These are phyloP conservation scores for Willisornis vidua DNA, from an alignment of 2,113 vertebrate genomes.

Conservation along the genomic window DNA sequence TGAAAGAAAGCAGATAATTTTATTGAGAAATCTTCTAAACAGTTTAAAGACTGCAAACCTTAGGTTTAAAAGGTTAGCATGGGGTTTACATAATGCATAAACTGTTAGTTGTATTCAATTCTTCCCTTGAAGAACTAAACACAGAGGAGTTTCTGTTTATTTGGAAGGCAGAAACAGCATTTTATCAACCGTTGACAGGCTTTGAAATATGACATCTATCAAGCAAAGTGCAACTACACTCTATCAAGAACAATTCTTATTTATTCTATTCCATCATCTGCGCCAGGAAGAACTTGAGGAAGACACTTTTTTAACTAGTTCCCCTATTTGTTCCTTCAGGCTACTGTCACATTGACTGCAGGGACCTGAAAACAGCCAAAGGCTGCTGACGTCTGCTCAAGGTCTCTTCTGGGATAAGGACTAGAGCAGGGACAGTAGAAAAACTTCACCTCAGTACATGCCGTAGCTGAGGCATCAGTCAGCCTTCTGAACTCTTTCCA, in stretches of 20 bases:
- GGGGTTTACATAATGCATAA: constrained; percentile 42
- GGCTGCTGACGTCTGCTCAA: background rate
- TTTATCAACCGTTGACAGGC: background rate
- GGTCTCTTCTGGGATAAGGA: background rate
- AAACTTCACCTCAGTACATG: background rate
- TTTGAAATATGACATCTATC: constrained; percentile 1
- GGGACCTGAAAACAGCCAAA: background rate
- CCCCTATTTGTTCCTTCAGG: background rate
- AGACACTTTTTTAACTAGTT: background rate
- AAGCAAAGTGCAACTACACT: background rate
- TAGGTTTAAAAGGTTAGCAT: constrained; percentile 25
- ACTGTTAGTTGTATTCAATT: constrained; percentile 12
- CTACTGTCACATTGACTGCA: background rate
- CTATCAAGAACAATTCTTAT: background rate
- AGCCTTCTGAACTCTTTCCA: background rate
- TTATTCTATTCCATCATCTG: background rate
- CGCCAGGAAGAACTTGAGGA: background rate
- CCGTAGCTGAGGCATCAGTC: background rate
- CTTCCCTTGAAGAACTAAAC: constrained; percentile 19
- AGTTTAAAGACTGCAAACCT: constrained; percentile 20
- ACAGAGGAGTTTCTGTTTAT: constrained; percentile 42
- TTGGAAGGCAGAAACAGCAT: background rate
- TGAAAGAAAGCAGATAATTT: background rate
- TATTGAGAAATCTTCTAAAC: background rate
- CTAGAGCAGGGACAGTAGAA: background rate